phyloP scores from a whole-genome alignment of 1,140 invertebrate genomes.

The Panulirus ornatus region DNA sequence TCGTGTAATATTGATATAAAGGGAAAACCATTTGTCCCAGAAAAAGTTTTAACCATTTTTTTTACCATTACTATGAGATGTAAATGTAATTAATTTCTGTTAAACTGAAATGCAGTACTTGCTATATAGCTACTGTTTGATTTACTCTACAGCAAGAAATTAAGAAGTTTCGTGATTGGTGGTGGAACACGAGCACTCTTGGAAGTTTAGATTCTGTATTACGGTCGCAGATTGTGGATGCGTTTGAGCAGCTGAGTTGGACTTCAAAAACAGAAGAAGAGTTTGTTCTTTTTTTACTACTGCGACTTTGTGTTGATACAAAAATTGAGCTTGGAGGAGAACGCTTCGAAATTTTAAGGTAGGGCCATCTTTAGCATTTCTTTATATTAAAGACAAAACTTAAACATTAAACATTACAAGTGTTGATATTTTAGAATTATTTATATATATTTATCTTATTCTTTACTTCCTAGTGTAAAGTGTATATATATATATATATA shows the following conservation, averaged over 20 bases:
- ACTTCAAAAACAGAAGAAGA: slow-evolving; percentile 54
- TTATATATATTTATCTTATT: too few species aligned
- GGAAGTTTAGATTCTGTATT: slow-evolving; percentile 50
- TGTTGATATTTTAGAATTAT: too few species aligned
- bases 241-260: slow-evolving; percentile 54
- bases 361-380: not conserved
- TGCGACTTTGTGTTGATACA: slow-evolving; percentile 52
- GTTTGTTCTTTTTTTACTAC: slow-evolving; percentile 44
- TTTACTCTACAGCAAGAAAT: slow-evolving; percentile 57
- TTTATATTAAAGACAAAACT: too few species aligned
- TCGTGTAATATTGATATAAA: too few species aligned
- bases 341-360: slow-evolving; percentile 51
- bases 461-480: too few species aligned
- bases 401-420: too few species aligned
- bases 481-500: too few species aligned
- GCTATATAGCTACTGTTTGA: not conserved
- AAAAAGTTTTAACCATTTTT: too few species aligned
- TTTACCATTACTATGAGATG: too few species aligned
- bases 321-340: slow-evolving; percentile 38
- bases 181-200: slow-evolving; percentile 40
- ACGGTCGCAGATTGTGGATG: slow-evolving; percentile 7
- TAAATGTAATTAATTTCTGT: too few species aligned
- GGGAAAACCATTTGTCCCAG: too few species aligned
- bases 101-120: not conserved
- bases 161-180: slow-evolving; percentile 63